Conservation (phyloP, 1,140 invertebrate genomes). For the Campodea augens region DNA sequence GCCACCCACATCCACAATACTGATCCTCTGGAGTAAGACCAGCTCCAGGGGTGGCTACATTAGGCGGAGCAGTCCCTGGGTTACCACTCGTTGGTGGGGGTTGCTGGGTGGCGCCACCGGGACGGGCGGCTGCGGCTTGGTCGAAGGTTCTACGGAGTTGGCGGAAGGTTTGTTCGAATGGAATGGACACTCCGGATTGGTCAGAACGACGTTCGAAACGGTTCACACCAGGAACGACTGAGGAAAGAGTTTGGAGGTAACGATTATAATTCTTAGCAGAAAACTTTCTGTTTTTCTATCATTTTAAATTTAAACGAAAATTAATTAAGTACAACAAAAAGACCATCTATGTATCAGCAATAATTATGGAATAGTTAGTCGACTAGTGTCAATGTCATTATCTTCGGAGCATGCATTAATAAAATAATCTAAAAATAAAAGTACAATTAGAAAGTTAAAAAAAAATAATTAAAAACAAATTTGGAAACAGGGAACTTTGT, state of each 20-base stretch:
- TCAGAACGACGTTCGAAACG: conserved; percentile 30
- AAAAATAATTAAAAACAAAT: too few relatives aligned
- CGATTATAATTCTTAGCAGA: conserved; percentile 1
- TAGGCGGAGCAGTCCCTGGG: too few relatives aligned
- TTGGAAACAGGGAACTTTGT: too few relatives aligned
- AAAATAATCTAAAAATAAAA: too few relatives aligned
- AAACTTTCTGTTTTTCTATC: conserved; percentile 1
- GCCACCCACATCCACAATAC: conserved; percentile 75
- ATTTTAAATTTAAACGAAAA: neutral
- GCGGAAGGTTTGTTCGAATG: conserved; percentile 40
- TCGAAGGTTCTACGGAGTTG: too few relatives aligned
- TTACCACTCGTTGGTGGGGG: neutral
- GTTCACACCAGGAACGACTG: conserved; percentile 30
- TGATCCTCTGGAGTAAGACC: conserved; percentile 16
- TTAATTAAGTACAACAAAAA: conserved; percentile 1
- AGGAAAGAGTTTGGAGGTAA: too few relatives aligned
- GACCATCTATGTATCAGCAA: neutral
- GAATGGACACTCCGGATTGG: conserved; percentile 41
- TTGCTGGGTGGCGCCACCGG: neutral
- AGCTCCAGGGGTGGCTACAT: neutral
- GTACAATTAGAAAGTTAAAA: too few relatives aligned
- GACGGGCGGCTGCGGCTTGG: too few relatives aligned
- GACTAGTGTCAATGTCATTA: neutral
- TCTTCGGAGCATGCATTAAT: neutral
- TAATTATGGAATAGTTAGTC: neutral